Evolutionary conservation across 2,113 vertebrate species (phyloP), one percentile per base, ranked within the genome.

Genomic region (Mesembrinibis cayennensis): DNA sequence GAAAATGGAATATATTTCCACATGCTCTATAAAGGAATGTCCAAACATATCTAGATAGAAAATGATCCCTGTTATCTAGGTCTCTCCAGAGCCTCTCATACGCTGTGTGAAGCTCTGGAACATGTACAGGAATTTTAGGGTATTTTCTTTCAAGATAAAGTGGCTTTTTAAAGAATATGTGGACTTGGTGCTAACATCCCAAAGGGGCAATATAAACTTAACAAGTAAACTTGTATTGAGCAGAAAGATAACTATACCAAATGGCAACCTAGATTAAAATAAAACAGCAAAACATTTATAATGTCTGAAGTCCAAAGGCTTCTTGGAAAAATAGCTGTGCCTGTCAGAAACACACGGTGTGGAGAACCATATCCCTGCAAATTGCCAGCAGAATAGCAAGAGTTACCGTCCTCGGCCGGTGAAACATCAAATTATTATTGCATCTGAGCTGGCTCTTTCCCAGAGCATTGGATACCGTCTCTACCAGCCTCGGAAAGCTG

Each of bases 1-100:
- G 96, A 81, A 96, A 97, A 89, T 44, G 72, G 80, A 96, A 95
- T 97, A 49, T 77, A 95, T 97, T 93, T 96, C 90, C 92, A 95
- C 88, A 81, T 67, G 71, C 85, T 96, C 67, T 87, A 23, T 53
- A 86, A 80, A 92, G 90, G 79, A 90, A 82, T 90, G 90, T 90
- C 93, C 95, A 95, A 93, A 94, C 78, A 71, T 14, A 91, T 93
- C 67, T 67, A 70, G 59, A 93, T 63, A 74, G 86, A 93, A 95
- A 96, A 93, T 40, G 36, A 14, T 78, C 79, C 74, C 36, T 62
- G 26, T 74, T 90, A 83, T 30, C 74, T 90, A 77, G 42, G 55
- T 87, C 45, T 58, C 59, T 66, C 20, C 79, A 74, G 47, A 74
- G 45, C 19, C 40, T 95, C 47, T 84, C 5, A 2, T 71, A 34